Evolutionary conservation across 2,888 invertebrate species (phyloP), one percentile per base, ranked within the genome.

Genomic region (Eupithecia inturbata): DNA sequence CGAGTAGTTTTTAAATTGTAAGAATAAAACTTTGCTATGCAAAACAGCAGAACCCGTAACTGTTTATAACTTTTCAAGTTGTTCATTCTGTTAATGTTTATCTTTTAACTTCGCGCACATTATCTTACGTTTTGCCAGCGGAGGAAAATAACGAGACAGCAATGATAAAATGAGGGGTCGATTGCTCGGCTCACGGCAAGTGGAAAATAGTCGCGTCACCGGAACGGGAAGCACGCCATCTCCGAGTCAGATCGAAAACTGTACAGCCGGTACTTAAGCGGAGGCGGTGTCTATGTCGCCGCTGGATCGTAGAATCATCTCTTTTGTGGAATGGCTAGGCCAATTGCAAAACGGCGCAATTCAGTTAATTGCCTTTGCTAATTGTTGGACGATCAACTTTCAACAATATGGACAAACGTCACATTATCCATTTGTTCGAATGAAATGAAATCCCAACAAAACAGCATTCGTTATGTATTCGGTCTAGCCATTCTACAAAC

Each of bases 171-270:
- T 79, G 78, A 82, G 81, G 78, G 80, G 80, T 82, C 80, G 81
- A 79, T 81, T 79, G 77, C 78, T 79, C 72, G 70, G 77, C 78
- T 81, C 80, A 76, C 72, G 74, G 78, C 64, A 72, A 70, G 80
- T 81, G 78, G 81, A 82, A 83, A 84, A 84, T 81, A 81, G 80
- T 81, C 80, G 78, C 81, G 80, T 75, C 74, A 73, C 81, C 84
- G 84, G 84, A 85, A 85, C 78, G 82, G 87, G 87, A 87, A 79
- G 86, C 74, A 78, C 81, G 82, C 81, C 84, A 83, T 86, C 85
- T 84, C 81, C 82, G 82, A 83, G 82, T 83, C 77, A 79, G 80
- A 86, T 85, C 81, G 82, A 84, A 81, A 83, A 76, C 82, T 79
- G 77, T 80, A 79, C 77, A 74, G 71, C 80, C 71, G 72, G 72